These are phyloP conservation scores for Pluvianellus socialis DNA, from an alignment of 2,113 vertebrate genomes.

Conservation along the genomic window DNA sequence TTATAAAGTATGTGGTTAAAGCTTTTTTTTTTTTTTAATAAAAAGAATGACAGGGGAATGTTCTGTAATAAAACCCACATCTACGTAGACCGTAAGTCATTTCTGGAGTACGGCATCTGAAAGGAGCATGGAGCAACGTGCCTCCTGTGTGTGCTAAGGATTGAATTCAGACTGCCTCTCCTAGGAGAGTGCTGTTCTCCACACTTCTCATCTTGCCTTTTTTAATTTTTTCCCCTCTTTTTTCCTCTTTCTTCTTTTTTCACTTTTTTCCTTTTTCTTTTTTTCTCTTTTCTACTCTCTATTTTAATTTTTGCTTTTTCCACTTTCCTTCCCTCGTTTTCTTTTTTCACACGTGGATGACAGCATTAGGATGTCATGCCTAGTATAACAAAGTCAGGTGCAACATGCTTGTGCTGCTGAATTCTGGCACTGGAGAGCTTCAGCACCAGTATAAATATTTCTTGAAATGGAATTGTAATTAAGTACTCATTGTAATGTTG, in stretches of 20 bases:
- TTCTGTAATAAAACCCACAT: not conserved
- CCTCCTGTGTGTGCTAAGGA: not conserved
- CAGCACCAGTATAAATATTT: not conserved
- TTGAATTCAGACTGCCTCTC: not conserved
- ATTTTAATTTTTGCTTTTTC: not conserved
- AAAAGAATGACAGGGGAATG: not conserved
- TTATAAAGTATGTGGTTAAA: not conserved
- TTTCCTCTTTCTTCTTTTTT: too few relatives aligned
- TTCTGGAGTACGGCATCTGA: not conserved
- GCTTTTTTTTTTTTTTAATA: not conserved
- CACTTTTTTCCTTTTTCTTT: not conserved
- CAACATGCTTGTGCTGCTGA: not conserved
- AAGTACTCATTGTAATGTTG: not conserved
- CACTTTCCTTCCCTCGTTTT: not conserved
- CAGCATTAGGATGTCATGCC: not conserved
- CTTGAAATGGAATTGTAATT: not conserved
- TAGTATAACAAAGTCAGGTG: not conserved
- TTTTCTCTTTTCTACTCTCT: not conserved
- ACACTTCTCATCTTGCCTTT: not conserved
- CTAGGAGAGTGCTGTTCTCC: not conserved
- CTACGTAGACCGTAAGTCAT: not conserved
- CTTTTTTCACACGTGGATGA: not conserved
- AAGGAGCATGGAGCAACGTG: rapidly evolving
- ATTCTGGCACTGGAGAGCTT: not conserved
- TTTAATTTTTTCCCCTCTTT: too few relatives aligned